Percentiles rank a stretch among this genome's conserved stretches.
Evolutionary conservation across 2,113 vertebrate species (phyloP).

Genomic region (Capreolus pygargus): DNA sequence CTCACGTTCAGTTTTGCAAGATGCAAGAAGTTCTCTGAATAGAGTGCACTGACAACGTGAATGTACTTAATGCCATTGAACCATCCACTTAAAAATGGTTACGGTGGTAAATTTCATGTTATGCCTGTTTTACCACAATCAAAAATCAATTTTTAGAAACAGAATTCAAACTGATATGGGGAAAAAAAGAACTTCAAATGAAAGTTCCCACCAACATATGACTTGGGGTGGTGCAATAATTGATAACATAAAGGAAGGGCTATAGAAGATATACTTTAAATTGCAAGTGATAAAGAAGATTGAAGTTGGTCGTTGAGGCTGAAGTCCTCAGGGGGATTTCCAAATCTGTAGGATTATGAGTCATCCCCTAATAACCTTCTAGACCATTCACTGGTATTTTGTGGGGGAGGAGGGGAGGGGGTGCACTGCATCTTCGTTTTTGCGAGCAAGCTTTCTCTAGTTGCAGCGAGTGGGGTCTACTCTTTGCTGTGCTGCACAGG

Average conservation of each 20-base stretch:
- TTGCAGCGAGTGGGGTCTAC: not conserved
- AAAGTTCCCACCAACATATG: not conserved
- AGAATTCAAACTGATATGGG: not conserved
- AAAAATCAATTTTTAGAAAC: not conserved
- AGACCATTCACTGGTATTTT: not conserved
- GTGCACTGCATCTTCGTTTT: not conserved
- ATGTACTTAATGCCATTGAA: not conserved
- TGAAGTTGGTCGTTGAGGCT: not conserved
- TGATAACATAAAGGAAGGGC: not conserved
- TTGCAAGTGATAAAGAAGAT: not conserved
- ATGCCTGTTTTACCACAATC: not conserved
- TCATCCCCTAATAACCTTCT: not conserved
- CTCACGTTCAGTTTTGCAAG: not conserved
- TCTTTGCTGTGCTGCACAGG: not conserved
- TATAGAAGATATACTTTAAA: not conserved
- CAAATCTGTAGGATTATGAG: not conserved
- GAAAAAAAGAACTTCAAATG: not conserved
- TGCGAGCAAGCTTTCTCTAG: not conserved
- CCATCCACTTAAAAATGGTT: not conserved
- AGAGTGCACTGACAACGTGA: not conserved
- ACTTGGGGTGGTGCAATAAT: not conserved
- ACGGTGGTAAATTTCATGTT: not conserved
- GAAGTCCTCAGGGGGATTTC: not conserved
- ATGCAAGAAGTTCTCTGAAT: not conserved
- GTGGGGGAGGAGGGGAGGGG: not conserved